Base-by-base conservation (phyloP, 2,797 vertebrate genomes). In the Petrocephalus sullivani region DNA sequence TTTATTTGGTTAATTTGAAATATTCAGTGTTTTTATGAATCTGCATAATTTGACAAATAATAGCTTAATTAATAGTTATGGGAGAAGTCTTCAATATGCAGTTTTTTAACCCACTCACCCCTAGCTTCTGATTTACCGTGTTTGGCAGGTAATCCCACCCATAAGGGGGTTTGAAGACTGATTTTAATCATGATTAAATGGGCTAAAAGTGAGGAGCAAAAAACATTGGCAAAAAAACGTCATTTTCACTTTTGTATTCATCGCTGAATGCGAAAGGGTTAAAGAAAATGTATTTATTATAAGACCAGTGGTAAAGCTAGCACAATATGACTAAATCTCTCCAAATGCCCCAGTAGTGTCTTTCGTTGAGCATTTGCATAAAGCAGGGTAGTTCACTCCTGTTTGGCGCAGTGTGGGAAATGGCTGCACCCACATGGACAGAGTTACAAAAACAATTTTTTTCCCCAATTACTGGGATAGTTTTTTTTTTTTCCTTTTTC, bases 381-480 rank as follows among this genome's bases (percentile, higher is more conserved):
- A 37, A 14, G 28, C 64, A 14, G 28, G 28, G 4, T 71, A 16
- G 28, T 10, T 16, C 21, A 46, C 67, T 54, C 16, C 19, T 41
- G 28, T 67, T 9, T 10, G n/a, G 23, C 81, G 10, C 84, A 37
- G 33, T 56, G 75, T 67, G 84, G 61, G 75, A 87, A 89, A 88
- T 54, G 56, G 41, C 4, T 14, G 7, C 10, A 64, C 88, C 67
- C 67, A 88, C 54, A 82, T 23, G 71, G 87, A 64, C 57, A 49
- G 85, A 89, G 89, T 92, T 91, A 91, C 88, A 84, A 88, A 91
- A 91, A 91, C 89, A 85, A 28, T 28, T 28, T 28, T 28, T 28
- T 28, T 85, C 58, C 82, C 78, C 87, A 91, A 89, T 89, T 82
- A 89, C 88, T 54, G 23, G 41, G 84, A 61, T 90, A 87, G 86